phyloP scores from a whole-genome alignment of 1,140 invertebrate species.

The Periplaneta americana region DNA sequence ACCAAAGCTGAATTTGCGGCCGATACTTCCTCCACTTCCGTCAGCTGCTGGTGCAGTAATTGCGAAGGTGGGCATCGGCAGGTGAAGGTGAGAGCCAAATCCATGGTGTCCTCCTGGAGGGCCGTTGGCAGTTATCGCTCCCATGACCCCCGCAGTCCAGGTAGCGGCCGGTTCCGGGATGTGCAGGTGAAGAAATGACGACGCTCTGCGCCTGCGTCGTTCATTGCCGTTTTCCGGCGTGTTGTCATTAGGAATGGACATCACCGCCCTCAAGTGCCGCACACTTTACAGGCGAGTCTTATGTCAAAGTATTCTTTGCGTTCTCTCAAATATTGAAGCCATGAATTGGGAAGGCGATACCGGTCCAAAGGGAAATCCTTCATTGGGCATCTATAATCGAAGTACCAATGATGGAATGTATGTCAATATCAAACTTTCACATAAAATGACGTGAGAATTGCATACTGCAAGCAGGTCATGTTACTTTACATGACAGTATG shows the following conservation, averaged over 20 bases:
- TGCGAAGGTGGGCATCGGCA: conserved; percentile 47
- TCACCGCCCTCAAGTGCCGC: neutral
- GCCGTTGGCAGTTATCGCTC: conserved; percentile 16
- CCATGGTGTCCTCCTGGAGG: conserved; percentile 30
- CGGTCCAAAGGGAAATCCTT: neutral
- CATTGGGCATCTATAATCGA: neutral
- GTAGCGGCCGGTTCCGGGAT: conserved; percentile 32
- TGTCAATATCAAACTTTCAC: too few species aligned
- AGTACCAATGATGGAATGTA: neutral
- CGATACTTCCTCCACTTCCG: conserved; percentile 34
- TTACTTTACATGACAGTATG: too few species aligned
- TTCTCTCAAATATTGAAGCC: neutral
- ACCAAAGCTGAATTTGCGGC: conserved; percentile 43
- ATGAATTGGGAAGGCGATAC: neutral
- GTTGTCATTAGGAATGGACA: neutral
- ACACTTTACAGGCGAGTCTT: neutral
- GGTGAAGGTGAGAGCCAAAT: conserved; percentile 38
- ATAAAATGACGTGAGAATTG: too few species aligned
- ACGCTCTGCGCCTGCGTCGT: conserved; percentile 24
- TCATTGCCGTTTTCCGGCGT: neutral
- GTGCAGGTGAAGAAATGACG: conserved; percentile 41
- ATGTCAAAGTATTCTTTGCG: neutral
- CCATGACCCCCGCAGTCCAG: conserved; percentile 11
- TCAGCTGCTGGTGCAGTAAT: conserved; percentile 39
- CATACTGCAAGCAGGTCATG: too few species aligned